Evolutionary conservation across 2,113 vertebrate species (phyloP).

Genomic region (Zapus hudsonius): DNA sequence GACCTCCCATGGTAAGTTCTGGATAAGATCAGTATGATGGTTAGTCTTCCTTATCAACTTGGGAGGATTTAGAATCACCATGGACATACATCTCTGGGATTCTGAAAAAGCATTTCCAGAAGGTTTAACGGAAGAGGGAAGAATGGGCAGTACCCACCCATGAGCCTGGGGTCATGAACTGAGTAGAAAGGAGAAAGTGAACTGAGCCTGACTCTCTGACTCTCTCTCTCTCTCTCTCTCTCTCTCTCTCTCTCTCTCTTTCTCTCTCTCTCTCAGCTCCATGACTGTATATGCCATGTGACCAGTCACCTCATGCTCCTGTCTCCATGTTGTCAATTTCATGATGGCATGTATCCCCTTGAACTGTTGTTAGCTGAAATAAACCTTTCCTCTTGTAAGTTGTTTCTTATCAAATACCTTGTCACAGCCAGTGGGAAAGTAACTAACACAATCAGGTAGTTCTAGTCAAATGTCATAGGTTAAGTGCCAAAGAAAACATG

Average conservation of each 20-base stretch:
- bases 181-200: not conserved
- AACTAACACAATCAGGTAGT: not conserved
- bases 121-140: not conserved
- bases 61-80: not conserved
- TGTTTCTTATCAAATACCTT: not conserved
- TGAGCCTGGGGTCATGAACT: not conserved
- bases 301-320: not conserved
- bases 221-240: no score
- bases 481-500: not conserved
- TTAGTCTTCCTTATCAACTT: not conserved
- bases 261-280: no score
- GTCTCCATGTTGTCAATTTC: fast-evolving
- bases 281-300: no score
- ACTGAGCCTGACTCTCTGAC: no score
- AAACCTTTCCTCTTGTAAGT: not conserved
- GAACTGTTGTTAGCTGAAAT: not conserved
- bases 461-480: not conserved
- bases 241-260: no score
- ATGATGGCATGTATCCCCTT: not conserved
- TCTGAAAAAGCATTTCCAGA: not conserved
- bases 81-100: not conserved
- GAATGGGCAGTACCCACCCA: no score
- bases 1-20: not conserved
- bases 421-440: not conserved
- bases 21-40: not conserved